Percentiles rank a stretch among this genome's conserved stretches.
Evolutionary conservation across 2,888 invertebrate genomes (phyloP).

Genomic region (Drosophila algonquin): DNA sequence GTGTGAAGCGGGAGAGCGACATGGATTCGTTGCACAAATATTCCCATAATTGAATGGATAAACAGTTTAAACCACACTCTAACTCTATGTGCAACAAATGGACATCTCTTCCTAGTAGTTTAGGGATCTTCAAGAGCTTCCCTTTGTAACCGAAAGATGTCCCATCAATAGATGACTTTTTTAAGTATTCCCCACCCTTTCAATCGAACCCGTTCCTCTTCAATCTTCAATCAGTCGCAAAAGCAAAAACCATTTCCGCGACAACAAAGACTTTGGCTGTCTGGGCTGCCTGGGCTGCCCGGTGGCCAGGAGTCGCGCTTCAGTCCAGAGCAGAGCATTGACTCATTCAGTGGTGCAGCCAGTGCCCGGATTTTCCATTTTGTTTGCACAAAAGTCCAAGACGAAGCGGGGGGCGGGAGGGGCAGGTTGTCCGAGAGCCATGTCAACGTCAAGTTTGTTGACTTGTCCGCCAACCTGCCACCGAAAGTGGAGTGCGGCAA

Average conservation of each 20-base stretch:
- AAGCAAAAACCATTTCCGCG: constrained; percentile 41
- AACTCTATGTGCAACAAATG: no score
- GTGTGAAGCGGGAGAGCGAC: background rate
- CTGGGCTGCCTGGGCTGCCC: constrained; percentile 7
- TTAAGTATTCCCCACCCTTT: background rate
- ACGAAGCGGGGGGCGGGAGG: background rate
- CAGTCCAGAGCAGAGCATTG: constrained; percentile 41
- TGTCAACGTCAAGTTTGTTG: constrained; percentile 74
- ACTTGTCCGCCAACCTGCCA: constrained; percentile 71
- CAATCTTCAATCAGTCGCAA: constrained; percentile 14
- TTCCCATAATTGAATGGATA: no score
- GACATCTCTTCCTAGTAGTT: background rate
- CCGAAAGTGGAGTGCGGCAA: constrained; percentile 54
- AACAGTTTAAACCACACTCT: no score
- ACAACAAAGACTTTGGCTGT: constrained; percentile 36
- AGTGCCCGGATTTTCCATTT: constrained; percentile 44
- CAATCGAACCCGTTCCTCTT: constrained; percentile 9
- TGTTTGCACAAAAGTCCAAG: constrained; percentile 45
- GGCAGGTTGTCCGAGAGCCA: constrained; percentile 21
- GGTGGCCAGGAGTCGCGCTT: constrained; percentile 8
- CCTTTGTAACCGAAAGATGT: no score
- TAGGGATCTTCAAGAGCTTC: background rate
- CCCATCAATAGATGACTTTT: no score
- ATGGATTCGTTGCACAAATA: no score
- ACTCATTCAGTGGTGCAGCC: constrained; percentile 42